Conservation (phyloP, 2,888 invertebrate genomes). For the Meiosimyza platycephala region DNA sequence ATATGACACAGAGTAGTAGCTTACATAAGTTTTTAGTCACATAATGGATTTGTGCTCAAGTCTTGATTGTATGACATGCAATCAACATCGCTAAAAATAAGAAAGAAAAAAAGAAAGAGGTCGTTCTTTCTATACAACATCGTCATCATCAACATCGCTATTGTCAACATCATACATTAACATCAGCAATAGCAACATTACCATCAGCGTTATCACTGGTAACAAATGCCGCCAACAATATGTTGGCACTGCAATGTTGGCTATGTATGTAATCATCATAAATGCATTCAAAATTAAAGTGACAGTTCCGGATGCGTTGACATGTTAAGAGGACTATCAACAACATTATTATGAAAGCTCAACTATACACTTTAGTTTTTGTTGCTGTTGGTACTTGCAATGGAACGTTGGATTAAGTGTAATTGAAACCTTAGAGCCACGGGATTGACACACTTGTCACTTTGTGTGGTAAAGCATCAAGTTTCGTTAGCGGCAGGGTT, state of each 20-base stretch:
- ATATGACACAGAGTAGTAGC: slow-evolving; percentile 3
- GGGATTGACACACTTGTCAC: slow-evolving; percentile 37
- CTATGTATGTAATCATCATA: slow-evolving; percentile 22
- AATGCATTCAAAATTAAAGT: slow-evolving; percentile 33
- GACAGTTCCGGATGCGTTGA: slow-evolving; percentile 39
- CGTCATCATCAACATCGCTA: slow-evolving; percentile 1
- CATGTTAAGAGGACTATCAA: slow-evolving; percentile 28
- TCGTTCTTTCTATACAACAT: background rate
- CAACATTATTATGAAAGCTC: slow-evolving; percentile 2
- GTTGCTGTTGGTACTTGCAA: background rate
- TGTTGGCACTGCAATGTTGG: slow-evolving; percentile 4
- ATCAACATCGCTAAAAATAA: background rate
- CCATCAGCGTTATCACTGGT: slow-evolving; percentile 10
- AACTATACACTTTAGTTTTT: background rate
- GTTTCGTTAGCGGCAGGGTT: background rate
- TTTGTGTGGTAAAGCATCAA: slow-evolving; percentile 11
- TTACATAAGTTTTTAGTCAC: slow-evolving; percentile 27
- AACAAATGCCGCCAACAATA: background rate
- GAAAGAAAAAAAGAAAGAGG: background rate
- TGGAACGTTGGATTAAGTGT: slow-evolving; percentile 13
- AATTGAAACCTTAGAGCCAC: slow-evolving; percentile 30
- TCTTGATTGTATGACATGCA: slow-evolving; percentile 33
- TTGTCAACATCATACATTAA: background rate
- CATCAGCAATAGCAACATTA: no score
- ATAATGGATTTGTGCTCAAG: slow-evolving; percentile 34